phyloP scores from a whole-genome alignment of 2,888 invertebrate genomes.

The Zygogramma bicolorata region DNA sequence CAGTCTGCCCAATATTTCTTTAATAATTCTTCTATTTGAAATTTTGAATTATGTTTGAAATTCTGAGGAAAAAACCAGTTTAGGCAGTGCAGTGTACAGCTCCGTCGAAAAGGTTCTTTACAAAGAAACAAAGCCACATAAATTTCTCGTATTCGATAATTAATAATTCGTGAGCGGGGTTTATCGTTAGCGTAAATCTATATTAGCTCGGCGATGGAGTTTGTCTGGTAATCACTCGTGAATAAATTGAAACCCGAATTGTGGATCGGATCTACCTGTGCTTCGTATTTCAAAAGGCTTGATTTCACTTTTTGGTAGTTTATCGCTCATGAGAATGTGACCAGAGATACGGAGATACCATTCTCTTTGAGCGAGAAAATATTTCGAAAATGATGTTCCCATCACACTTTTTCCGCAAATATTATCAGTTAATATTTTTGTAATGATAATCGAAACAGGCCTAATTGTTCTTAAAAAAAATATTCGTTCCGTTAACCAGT shows the following conservation, averaged over 20 bases:
- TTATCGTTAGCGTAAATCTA: constrained; percentile 44
- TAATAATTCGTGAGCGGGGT: constrained; percentile 50
- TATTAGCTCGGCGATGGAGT: constrained; percentile 46
- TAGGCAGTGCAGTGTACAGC: constrained; percentile 40
- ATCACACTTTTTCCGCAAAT: too few relatives aligned
- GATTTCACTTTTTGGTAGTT: neutral
- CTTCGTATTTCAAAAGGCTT: neutral
- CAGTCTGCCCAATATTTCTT: constrained; percentile 60
- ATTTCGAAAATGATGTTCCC: too few relatives aligned
- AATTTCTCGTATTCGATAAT: constrained; percentile 55
- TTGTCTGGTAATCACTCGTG: constrained; percentile 45
- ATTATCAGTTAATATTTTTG: too few relatives aligned
- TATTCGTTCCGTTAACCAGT: too few relatives aligned
- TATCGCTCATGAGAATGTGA: too few relatives aligned
- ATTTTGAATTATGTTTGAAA: constrained; percentile 61
- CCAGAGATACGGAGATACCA: too few relatives aligned
- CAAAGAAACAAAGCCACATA: constrained; percentile 51
- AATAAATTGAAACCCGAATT: constrained; percentile 36
- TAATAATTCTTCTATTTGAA: constrained; percentile 63
- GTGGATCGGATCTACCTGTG: constrained; percentile 6
- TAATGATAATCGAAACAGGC: too few relatives aligned
- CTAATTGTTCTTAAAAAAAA: too few relatives aligned
- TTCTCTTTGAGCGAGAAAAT: too few relatives aligned
- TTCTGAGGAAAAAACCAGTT: constrained; percentile 51
- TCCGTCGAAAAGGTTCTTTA: constrained; percentile 41